These are phyloP conservation scores for Acromyrmex echinatior DNA, from an alignment of 1,140 invertebrate species.

Conservation along the genomic window DNA sequence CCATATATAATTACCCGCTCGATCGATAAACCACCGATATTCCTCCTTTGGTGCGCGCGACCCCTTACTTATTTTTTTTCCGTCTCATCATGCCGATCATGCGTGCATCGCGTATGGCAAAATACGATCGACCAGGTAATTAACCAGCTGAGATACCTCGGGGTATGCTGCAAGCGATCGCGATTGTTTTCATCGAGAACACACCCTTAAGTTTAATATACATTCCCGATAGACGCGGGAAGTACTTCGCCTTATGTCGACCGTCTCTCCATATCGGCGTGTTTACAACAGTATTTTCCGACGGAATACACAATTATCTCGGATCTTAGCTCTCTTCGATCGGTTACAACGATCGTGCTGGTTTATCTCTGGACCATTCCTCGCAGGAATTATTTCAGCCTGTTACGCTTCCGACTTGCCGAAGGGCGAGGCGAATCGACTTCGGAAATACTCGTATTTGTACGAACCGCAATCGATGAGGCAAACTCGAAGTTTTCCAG, in stretches of 20 bases:
- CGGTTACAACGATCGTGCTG: neutral
- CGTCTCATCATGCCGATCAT: constrained; percentile 12
- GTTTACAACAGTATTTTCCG: constrained; percentile 10
- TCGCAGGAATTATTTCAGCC: constrained; percentile 31
- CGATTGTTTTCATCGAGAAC: constrained; percentile 26
- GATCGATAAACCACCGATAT: constrained; percentile 50
- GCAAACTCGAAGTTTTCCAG: constrained; percentile 12
- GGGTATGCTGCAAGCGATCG: neutral
- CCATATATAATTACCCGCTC: constrained; percentile 50
- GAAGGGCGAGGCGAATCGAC: constrained; percentile 18
- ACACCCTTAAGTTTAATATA: constrained; percentile 44
- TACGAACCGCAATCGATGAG: constrained; percentile 2
- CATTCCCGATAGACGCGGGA: constrained; percentile 14
- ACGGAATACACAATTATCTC: constrained; percentile 42
- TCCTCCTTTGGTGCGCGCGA: constrained; percentile 35
- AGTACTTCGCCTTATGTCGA: neutral
- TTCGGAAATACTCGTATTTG: neutral
- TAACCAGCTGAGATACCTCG: constrained; percentile 40
- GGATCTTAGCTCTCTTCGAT: constrained; percentile 9
- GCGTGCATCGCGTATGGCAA: constrained; percentile 20
- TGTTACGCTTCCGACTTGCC: constrained; percentile 7
- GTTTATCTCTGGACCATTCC: neutral
- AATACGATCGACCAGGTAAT: constrained; percentile 51
- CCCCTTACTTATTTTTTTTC: constrained; percentile 29
- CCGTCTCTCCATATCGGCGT: neutral